These are phyloP conservation scores for Gopherus flavomarginatus DNA, from an alignment of 2,113 vertebrate species.

Conservation along the genomic window DNA sequence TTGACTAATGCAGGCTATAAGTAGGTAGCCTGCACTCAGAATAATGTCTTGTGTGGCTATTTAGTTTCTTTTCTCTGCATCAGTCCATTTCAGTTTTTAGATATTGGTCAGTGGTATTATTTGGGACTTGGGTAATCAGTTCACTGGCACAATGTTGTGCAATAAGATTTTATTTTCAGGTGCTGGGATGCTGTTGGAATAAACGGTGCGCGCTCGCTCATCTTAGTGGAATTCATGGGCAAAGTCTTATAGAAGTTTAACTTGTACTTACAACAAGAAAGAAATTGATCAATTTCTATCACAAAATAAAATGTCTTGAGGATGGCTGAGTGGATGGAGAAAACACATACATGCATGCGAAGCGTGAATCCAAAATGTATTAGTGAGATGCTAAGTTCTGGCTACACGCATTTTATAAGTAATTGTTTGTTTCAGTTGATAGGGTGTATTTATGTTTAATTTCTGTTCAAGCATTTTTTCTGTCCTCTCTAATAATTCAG, in stretches of 20 bases:
- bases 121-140: not conserved
- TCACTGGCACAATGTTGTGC: not conserved
- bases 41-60: not conserved
- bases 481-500: not conserved
- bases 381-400: not conserved
- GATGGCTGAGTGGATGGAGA: not conserved
- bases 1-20: not conserved
- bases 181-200: not conserved
- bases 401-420: not conserved
- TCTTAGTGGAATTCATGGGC: not conserved
- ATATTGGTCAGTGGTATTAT: not conserved
- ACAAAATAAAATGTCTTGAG: not conserved
- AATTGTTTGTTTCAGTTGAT: not conserved
- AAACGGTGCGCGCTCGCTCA: not conserved
- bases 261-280: not conserved
- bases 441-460: not conserved
- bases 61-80: not conserved
- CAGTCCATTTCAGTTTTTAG: not conserved
- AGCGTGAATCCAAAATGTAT: not conserved
- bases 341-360: not conserved
- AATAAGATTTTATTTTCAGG: not conserved
- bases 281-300: not conserved
- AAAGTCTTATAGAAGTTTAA: not conserved
- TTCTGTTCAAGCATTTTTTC: rapidly evolving
- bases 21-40: not conserved